Percentiles rank a stretch among this genome's conserved stretches.
These are phyloP conservation scores for Lanius collurio DNA, from an alignment of 2,113 vertebrate genomes.

Conservation along the genomic window DNA sequence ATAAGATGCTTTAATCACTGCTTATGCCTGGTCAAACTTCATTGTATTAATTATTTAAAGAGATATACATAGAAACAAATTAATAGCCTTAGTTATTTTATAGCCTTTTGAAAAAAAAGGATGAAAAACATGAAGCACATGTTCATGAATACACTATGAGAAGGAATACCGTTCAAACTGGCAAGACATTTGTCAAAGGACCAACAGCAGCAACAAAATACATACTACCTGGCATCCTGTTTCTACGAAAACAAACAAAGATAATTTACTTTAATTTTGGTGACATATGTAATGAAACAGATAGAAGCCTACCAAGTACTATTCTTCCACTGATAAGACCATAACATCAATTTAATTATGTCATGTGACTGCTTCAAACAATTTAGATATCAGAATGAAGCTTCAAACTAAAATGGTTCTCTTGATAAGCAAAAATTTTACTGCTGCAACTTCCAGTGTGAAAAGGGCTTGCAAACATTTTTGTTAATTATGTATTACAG, in stretches of 20 bases:
- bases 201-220: background rate
- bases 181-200: background rate
- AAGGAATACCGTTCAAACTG: background rate
- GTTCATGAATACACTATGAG: background rate
- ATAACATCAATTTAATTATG: constrained; percentile 56
- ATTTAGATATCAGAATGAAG: constrained; percentile 63
- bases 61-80: constrained; percentile 30
- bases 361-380: constrained; percentile 46
- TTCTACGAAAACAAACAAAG: constrained; percentile 18
- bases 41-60: constrained; percentile 56
- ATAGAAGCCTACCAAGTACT: background rate
- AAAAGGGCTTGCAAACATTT: constrained; percentile 94
- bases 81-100: constrained; percentile 33
- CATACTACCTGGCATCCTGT: background rate
- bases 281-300: background rate
- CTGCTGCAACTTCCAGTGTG: constrained; percentile 84
- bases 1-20: constrained; percentile 6
- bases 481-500: constrained; percentile 99
- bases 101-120: background rate
- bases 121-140: background rate
- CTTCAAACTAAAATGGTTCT: constrained; percentile 65
- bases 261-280: constrained; percentile 22
- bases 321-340: background rate
- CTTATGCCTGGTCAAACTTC: constrained; percentile 1
- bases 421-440: constrained; percentile 67